Evolutionary conservation across 2,113 vertebrate genomes (phyloP).

Genomic region (Alces alces): DNA sequence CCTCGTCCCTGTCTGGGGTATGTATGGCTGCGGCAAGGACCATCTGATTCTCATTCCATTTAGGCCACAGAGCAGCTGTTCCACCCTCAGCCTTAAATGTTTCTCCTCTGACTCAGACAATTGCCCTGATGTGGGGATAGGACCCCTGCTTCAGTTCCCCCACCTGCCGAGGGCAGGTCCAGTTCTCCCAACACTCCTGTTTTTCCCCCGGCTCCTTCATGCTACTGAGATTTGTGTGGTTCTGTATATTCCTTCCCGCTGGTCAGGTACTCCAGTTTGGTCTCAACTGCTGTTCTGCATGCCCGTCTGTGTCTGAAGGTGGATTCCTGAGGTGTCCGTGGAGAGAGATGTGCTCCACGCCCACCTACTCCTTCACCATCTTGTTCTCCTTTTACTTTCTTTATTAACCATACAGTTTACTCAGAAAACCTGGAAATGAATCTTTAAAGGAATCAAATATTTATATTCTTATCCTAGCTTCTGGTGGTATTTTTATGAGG

Average conservation of each 20-base stretch:
- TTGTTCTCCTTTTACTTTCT: background rate
- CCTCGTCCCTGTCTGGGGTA: background rate
- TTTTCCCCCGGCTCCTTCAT: background rate
- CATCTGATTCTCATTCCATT: background rate
- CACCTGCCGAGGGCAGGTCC: background rate
- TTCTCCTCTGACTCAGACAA: background rate
- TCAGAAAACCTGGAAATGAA: constrained; percentile 22
- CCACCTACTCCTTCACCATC: background rate
- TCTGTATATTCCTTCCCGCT: background rate
- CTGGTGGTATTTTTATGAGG: background rate
- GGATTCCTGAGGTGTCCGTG: background rate
- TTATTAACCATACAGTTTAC: background rate
- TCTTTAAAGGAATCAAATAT: background rate
- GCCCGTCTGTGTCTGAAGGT: background rate
- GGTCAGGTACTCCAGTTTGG: background rate
- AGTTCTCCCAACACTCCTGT: background rate
- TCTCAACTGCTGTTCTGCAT: background rate
- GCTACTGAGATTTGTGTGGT: background rate
- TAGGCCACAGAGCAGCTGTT: background rate
- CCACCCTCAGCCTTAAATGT: background rate
- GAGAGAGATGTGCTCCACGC: background rate
- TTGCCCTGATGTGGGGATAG: background rate
- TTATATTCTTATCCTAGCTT: background rate
- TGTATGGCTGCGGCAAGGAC: background rate
- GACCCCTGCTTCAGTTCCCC: background rate